Conservation (phyloP, 2,113 vertebrate species). For the Trogon surrucura region DNA sequence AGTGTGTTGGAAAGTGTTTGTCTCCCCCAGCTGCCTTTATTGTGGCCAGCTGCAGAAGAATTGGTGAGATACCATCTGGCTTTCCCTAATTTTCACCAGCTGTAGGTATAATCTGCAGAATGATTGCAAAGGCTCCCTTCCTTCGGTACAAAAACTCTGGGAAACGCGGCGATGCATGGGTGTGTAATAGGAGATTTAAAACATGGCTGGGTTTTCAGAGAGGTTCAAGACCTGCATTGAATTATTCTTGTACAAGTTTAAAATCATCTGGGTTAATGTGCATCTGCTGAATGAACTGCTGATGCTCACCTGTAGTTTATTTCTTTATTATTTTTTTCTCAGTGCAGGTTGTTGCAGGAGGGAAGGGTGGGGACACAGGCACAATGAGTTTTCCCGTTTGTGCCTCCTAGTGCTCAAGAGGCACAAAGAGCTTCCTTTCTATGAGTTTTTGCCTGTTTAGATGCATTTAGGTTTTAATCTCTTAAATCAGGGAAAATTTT, state of each 20-base stretch:
- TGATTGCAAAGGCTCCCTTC: neutral
- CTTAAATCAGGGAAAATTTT: neutral
- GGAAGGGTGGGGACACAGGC: neutral
- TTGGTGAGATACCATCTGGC: slow-evolving; percentile 53
- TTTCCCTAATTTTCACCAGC: slow-evolving; percentile 35
- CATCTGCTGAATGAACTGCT: neutral
- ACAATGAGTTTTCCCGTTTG: neutral
- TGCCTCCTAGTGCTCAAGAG: neutral
- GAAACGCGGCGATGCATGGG: neutral
- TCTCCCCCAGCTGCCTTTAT: neutral
- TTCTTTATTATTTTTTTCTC: neutral
- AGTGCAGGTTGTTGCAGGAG: too few species aligned
- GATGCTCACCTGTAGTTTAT: neutral
- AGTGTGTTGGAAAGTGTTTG: neutral
- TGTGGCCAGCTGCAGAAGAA: slow-evolving; percentile 61
- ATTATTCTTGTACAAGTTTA: neutral
- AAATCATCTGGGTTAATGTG: neutral
- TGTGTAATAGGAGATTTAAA: neutral
- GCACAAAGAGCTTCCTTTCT: neutral
- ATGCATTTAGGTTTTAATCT: neutral
- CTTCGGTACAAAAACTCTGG: neutral
- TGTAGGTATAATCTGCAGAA: slow-evolving; percentile 48
- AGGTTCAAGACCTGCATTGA: neutral
- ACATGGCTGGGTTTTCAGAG: neutral
- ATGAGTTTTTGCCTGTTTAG: neutral